phyloP scores from a whole-genome alignment of 2,888 invertebrate species.

The Anagyrus pseudococci region DNA sequence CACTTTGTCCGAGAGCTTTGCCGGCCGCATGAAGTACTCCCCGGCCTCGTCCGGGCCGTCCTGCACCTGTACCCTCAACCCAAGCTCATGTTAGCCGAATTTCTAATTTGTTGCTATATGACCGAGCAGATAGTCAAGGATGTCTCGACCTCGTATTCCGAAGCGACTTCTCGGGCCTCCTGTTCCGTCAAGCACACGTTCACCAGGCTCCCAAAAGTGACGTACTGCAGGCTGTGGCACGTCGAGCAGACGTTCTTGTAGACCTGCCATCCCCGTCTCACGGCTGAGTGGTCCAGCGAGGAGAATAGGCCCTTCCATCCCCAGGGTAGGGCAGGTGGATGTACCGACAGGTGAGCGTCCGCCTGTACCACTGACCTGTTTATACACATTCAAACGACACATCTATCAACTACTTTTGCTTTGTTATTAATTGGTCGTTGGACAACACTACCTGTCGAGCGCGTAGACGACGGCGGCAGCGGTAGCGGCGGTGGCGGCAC shows the following conservation, averaged over 20 bases:
- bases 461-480: constrained; percentile 1
- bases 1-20: constrained; percentile 88
- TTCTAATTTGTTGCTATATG: not conserved
- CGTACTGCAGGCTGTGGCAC: constrained; percentile 92
- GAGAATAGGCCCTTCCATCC: constrained; percentile 76
- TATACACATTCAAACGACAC: not conserved
- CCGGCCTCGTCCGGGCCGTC: constrained; percentile 90
- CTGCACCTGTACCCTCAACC: constrained; percentile 72
- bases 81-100: not conserved
- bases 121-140: too few relatives aligned
- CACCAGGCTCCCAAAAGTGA: constrained; percentile 90
- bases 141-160: constrained; percentile 78
- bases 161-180: constrained; percentile 94
- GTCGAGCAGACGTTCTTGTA: constrained; percentile 98
- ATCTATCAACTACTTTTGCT: not conserved
- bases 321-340: constrained; percentile 85
- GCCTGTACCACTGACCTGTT: constrained; percentile 70
- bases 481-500: not conserved
- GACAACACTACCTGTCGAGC: constrained; percentile 10
- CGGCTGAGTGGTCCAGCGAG: constrained; percentile 83
- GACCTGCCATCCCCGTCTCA: constrained; percentile 89
- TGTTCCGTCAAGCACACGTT: constrained; percentile 88
- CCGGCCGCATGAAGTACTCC: constrained; percentile 87
- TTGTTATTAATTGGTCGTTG: not conserved
- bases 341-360: constrained; percentile 75